A percentile compares a stretch with the other conserved stretches of the same genome.
These are phyloP conservation scores for Cephus rjabovi DNA, from an alignment of 2,888 invertebrate species.

Conservation along the genomic window DNA sequence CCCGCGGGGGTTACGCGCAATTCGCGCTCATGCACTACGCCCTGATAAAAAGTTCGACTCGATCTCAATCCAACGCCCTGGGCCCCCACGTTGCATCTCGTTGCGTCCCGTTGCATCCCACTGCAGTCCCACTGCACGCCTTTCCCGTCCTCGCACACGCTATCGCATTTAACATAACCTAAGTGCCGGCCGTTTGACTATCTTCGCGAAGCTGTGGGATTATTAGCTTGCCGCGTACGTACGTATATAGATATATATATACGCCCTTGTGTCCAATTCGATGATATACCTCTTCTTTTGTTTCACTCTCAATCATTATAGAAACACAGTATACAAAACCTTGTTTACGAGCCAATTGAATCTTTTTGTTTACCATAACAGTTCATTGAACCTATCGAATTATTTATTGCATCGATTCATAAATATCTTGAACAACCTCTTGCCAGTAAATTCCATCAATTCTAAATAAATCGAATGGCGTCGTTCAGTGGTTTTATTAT, in stretches of 20 bases:
- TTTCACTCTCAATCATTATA: background rate
- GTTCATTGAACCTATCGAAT: background rate
- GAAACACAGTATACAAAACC: background rate
- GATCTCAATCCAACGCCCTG: slow-evolving; percentile 60
- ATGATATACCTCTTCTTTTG: background rate
- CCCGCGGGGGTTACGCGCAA: slow-evolving; percentile 66
- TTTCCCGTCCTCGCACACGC: background rate
- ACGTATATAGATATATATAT: background rate
- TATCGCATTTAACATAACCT: background rate
- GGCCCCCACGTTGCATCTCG: background rate
- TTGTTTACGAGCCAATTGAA: background rate
- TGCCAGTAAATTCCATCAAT: background rate
- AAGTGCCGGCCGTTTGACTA: background rate
- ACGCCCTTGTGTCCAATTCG: background rate
- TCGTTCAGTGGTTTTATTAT: slow-evolving; percentile 23
- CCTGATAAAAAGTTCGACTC: slow-evolving; percentile 59
- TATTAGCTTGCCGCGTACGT: background rate
- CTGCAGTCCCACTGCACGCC: background rate
- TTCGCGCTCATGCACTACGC: slow-evolving; percentile 62
- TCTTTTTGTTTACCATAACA: background rate
- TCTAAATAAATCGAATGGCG: slow-evolving; percentile 13
- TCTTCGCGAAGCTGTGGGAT: background rate
- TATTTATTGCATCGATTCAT: background rate
- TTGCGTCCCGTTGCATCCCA: too few species aligned
- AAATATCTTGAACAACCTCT: background rate